phyloP scores from a whole-genome alignment of 2,888 invertebrate genomes.

The Trisateles emortualis region DNA sequence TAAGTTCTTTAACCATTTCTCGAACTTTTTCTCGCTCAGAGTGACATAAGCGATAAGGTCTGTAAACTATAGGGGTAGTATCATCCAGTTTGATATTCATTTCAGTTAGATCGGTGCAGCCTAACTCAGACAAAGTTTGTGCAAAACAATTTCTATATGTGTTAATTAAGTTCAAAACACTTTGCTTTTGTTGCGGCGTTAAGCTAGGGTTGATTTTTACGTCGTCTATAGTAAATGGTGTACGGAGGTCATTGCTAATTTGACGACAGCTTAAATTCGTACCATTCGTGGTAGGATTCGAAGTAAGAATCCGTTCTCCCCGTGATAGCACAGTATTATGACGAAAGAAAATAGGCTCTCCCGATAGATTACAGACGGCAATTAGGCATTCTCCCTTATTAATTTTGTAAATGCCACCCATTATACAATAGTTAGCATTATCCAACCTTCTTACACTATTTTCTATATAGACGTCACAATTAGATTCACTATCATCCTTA shows the following conservation, averaged over 20 bases:
- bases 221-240: neutral
- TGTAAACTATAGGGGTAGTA: neutral
- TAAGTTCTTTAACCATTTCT: neutral
- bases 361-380: too few relatives aligned
- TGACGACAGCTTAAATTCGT: too few relatives aligned
- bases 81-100: neutral
- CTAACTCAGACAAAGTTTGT: constrained; percentile 1
- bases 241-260: neutral
- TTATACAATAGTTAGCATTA: neutral
- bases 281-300: too few relatives aligned
- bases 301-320: too few relatives aligned
- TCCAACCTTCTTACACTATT: neutral
- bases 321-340: too few relatives aligned
- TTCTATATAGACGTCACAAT: too few relatives aligned
- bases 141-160: neutral
- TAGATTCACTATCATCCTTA: too few relatives aligned
- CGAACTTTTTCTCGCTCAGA: neutral
- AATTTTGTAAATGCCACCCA: neutral
- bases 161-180: neutral
- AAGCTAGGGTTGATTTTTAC: neutral
- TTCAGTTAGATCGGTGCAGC: neutral
- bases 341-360: too few relatives aligned
- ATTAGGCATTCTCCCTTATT: neutral
- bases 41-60: neutral
- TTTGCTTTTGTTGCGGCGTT: neutral